These are phyloP conservation scores for Porites rus DNA, from an alignment of 92 coral and sea anemone genomes.

Conservation along the genomic window DNA sequence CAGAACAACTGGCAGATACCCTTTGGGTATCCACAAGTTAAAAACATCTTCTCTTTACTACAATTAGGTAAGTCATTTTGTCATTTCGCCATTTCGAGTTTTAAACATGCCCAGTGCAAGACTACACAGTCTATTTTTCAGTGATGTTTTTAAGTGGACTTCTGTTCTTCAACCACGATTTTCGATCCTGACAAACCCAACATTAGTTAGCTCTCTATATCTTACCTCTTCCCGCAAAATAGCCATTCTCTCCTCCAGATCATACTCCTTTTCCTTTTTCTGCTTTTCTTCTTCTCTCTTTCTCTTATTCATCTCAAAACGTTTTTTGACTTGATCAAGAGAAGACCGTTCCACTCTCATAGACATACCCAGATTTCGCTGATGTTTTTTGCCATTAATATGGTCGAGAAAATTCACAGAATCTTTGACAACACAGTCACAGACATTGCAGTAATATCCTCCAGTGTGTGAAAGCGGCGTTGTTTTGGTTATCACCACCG, in stretches of 20 bases:
- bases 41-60: no score
- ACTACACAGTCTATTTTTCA: no score
- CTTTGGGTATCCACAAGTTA: no score
- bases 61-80: no score
- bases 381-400: slow-evolving; percentile 98
- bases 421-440: slow-evolving; percentile 99
- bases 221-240: slow-evolving; percentile 93
- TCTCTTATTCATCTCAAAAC: slow-evolving; percentile 92
- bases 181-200: no score
- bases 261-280: slow-evolving; percentile 88
- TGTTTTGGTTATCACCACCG: slow-evolving; percentile 96
- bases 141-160: no score
- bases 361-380: slow-evolving; percentile 96
- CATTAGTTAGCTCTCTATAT: background rate
- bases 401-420: slow-evolving; percentile 97
- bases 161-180: no score
- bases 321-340: slow-evolving; percentile 93
- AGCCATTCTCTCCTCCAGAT: slow-evolving; percentile 93
- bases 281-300: slow-evolving; percentile 96
- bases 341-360: slow-evolving; percentile 96
- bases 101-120: no score
- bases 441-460: slow-evolving; percentile 97
- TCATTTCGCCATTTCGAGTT: no score
- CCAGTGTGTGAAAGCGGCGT: slow-evolving; percentile 96
- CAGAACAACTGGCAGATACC: no score